Conservation (phyloP, 2,113 vertebrate species). For the Stigmatopora argus region DNA sequence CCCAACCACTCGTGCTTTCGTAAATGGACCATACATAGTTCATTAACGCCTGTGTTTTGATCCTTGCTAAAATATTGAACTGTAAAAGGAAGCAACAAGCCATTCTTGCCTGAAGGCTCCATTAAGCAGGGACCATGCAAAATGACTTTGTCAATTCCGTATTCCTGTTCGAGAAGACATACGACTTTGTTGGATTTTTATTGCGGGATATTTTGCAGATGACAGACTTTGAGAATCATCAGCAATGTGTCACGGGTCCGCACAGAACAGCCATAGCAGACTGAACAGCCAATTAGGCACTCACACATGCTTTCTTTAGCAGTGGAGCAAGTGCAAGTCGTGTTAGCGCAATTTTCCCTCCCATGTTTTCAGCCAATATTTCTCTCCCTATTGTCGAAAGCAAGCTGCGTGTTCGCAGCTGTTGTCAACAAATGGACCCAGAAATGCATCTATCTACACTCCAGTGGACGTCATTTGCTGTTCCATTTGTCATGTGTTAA, state of each 20-base stretch:
- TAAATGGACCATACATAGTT: not conserved
- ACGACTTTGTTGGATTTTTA: not conserved
- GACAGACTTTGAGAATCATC: not conserved
- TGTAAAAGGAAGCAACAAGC: not conserved
- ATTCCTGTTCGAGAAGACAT: not conserved
- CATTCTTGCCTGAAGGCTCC: not conserved
- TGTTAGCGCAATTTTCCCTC: not conserved
- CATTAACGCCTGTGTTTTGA: not conserved
- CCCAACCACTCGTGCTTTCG: not conserved
- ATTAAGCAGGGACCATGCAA: not conserved
- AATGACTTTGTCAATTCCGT: not conserved
- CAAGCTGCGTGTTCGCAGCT: constrained; percentile 4
- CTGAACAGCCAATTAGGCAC: constrained; percentile 21
- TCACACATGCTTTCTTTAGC: constrained; percentile 9
- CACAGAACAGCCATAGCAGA: constrained; percentile 8
- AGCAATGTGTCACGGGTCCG: constrained; percentile 16
- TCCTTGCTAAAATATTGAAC: not conserved
- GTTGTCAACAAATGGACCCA: constrained; percentile 4
- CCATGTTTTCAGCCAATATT: constrained; percentile 1
- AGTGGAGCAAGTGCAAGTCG: not conserved
- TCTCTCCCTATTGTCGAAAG: constrained; percentile 2
- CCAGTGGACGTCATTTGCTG: constrained; percentile 1
- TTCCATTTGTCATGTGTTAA: constrained; percentile 7
- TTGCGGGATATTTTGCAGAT: constrained; percentile 10
- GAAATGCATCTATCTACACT: constrained; percentile 7